Conservation (phyloP, 1,140 invertebrate species). For the Acromyrmex echinatior region DNA sequence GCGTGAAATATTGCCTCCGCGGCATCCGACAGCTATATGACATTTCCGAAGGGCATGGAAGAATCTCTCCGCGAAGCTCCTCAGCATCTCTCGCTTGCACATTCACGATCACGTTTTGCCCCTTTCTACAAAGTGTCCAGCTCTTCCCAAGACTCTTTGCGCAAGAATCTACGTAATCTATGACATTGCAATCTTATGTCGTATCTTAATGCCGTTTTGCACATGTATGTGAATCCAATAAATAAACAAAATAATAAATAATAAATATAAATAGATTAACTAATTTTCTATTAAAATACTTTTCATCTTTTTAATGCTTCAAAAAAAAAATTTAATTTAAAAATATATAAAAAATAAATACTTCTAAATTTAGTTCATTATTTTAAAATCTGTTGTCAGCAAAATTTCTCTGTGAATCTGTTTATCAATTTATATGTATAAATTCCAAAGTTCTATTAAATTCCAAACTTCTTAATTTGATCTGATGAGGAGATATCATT, state of each 20-base stretch:
- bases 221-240: background rate
- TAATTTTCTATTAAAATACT: background rate
- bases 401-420: background rate
- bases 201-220: background rate
- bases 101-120: background rate
- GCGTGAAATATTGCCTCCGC: conserved; percentile 79
- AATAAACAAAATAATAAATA: background rate
- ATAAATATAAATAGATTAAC: background rate
- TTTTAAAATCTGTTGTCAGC: background rate
- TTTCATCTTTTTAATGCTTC: background rate
- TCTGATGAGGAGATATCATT: background rate
- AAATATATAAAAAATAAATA: background rate
- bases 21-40: conserved; percentile 84
- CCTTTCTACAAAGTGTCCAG: conserved; percentile 20
- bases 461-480: background rate
- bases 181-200: background rate
- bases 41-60: conserved; percentile 84
- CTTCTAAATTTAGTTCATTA: background rate
- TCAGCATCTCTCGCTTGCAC: conserved; percentile 15
- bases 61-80: conserved; percentile 71
- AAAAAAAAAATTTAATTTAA: background rate
- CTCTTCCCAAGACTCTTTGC: background rate
- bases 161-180: background rate
- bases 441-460: background rate
- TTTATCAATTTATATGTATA: background rate